Percentiles rank a stretch among this genome's conserved stretches.
These are phyloP conservation scores for Prosapia bicincta DNA, from an alignment of 2,888 invertebrate genomes.

Conservation along the genomic window DNA sequence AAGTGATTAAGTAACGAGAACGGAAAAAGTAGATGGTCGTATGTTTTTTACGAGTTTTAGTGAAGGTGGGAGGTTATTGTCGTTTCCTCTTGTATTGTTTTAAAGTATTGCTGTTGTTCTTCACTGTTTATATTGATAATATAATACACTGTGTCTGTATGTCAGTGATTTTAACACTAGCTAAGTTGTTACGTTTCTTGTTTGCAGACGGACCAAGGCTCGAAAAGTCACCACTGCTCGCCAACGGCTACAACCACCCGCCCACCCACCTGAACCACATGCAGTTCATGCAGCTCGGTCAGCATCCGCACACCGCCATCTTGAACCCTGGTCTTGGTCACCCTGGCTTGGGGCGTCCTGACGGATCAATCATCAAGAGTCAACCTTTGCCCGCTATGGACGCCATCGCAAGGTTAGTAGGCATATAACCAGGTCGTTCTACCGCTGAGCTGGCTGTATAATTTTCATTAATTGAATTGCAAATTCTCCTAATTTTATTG, in stretches of 20 bases:
- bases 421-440: not conserved
- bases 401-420: constrained; percentile 75
- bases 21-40: no score
- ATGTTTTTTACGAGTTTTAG: no score
- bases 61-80: no score
- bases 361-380: constrained; percentile 79
- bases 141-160: no score
- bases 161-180: not conserved
- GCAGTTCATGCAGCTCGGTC: constrained; percentile 63
- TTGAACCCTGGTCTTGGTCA: constrained; percentile 87
- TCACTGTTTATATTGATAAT: no score
- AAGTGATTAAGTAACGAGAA: no score
- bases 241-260: constrained; percentile 92
- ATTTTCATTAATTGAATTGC: not conserved
- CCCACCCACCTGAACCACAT: constrained; percentile 88
- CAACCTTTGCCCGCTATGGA: constrained; percentile 87
- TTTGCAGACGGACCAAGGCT: constrained; percentile 76
- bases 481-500: not conserved
- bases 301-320: constrained; percentile 63
- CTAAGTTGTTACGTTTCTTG: no score
- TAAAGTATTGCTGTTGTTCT: no score
- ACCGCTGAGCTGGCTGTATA: not conserved
- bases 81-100: constrained; percentile 21
- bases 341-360: constrained; percentile 72
- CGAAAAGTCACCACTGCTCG: constrained; percentile 88